These are phyloP conservation scores for Turritopsis dohrnii DNA, from an alignment of 30 jellyfish, hydroid and myxozoan genomes.

Conservation along the genomic window DNA sequence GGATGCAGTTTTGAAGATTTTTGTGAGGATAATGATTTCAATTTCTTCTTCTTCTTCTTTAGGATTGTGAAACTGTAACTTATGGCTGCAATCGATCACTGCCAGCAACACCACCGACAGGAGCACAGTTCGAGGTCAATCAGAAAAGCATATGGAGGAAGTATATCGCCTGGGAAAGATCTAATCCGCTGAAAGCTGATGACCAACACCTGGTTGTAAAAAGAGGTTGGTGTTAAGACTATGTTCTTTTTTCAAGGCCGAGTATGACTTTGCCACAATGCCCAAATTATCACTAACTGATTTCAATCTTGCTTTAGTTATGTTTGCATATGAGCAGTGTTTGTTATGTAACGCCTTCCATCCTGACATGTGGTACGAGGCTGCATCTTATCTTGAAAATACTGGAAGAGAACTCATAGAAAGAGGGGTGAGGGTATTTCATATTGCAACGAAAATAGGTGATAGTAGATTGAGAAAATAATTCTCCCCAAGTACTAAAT, in stretches of 20 bases:
- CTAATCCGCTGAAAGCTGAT: conserved; percentile 83
- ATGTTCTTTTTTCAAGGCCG: background rate
- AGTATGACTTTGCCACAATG: background rate
- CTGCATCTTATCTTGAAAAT: conserved; percentile 87
- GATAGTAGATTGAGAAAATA: too few relatives aligned
- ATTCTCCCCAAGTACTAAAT: too few relatives aligned
- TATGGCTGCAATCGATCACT: conserved; percentile 79
- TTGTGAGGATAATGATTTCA: background rate
- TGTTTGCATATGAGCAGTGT: conserved; percentile 92
- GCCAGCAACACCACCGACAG: conserved; percentile 97
- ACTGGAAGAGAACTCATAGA: conserved; percentile 82
- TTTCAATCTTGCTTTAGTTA: conserved; percentile 52
- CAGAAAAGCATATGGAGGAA: conserved; percentile 91
- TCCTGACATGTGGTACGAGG: conserved; percentile 96
- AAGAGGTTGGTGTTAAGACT: conserved; percentile 50
- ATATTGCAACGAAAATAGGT: too few relatives aligned
- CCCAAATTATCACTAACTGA: too few relatives aligned
- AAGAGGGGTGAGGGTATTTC: conserved; percentile 61
- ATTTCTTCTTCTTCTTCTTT: background rate
- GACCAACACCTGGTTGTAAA: conserved; percentile 65
- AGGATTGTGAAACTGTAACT: conserved; percentile 81
- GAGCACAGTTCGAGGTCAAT: conserved; percentile 55
- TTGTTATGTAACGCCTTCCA: conserved; percentile 75
- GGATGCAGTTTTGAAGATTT: background rate
- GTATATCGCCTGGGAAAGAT: conserved; percentile 89